Base-by-base conservation (phyloP, 2,797 vertebrate species). In the Propithecus perrieri region DNA sequence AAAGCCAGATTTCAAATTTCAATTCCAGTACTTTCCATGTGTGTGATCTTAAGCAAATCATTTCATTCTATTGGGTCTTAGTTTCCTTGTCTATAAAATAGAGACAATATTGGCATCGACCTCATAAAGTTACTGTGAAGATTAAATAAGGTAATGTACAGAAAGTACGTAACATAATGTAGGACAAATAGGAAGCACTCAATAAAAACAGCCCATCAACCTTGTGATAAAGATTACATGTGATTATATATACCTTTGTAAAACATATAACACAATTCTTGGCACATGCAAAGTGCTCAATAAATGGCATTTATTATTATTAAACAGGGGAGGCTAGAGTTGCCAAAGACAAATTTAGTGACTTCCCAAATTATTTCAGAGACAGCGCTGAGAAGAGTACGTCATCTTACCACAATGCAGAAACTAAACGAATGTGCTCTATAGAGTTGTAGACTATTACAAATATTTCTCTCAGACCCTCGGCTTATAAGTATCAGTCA, bases 261-360 rank as follows among this genome's bases (percentile, higher is more conserved):
- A 91, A 94, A 22, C 30, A 83, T 5, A 22, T 61, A 57, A 79
- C 43, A 53, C 48, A 83, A 53, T 93, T 22, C 17, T 69, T 5
- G 35, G 41, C 46, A 95, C 41, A 50, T 72, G 24, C 13, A 55
- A 91, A 93, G 67, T 65, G 48, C 46, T 85, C 43, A 33, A 30
- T 81, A 84, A 90, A 41, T 78, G 15, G 7, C 26, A 94, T 72
- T 89, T 85, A 48, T 88, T 91, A 67, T 63, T 89, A 50, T 33
- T 95, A 67, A 85, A 96, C 88, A 43, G 22, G 28, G 7, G 12
- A 76, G 3, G 15, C 13, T 94, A 84, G 30, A 89, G 7, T 71
- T 93, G 4, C 26, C 69, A 94, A 96, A 93, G n/a, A 75, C 33
- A 95, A 92, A 81, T 55, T 80, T 78, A 92, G 69, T 91, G 50